Evolutionary conservation across 2,797 vertebrate genomes (phyloP), one percentile per base, ranked within the genome.

Genomic region (Cryptoprocta ferox): DNA sequence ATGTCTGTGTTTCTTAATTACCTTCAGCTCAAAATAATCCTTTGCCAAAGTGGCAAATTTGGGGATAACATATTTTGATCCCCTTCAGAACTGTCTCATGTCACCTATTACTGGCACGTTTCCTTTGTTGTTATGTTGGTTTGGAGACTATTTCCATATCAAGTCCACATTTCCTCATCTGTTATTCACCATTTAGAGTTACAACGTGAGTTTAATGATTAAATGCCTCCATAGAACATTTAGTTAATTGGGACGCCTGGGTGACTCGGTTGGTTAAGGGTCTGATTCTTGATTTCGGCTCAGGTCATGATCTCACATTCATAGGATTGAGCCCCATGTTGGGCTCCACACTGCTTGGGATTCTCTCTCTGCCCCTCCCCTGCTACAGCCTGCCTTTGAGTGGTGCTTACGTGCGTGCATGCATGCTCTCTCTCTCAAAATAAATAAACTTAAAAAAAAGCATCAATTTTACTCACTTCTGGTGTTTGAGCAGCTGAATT

Each of bases 381-480:
- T 2, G 0, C 21, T 24, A 8, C 8, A 59, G 56, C 56, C 56
- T 24, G 21, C 21, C 56, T 59, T 59, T 59, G 56, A 59, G 42
- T 45, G 8, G 42, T 45, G 42, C 42, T 45, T 45, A 45, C 42
- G n/a, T n/a, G 8, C 42, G 13, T 12, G 8, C 48, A 14, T 3
- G 48, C 48, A 14, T 14, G 18, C 53, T 21, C 56, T 59, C 56
- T 59, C 21, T 24, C 56, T 59, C 56, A 59, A 9, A 59, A 59
- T 56, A 45, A 59, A 59, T 48, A 56, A 59, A 59, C 56, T 59
- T 59, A 59, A 59, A 56, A 59, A 59, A 63, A 89, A 86, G 30
- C n/a, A 94, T 61, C 3, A 28, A 0, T 37, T 13, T 97, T 97
- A 98, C 98, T 98, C 96, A 99, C 99, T 97, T 99, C 98, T 78